Evolutionary conservation across 1,140 invertebrate species (phyloP), one percentile per base, ranked within the genome.

Genomic region (Pantala flavescens): DNA sequence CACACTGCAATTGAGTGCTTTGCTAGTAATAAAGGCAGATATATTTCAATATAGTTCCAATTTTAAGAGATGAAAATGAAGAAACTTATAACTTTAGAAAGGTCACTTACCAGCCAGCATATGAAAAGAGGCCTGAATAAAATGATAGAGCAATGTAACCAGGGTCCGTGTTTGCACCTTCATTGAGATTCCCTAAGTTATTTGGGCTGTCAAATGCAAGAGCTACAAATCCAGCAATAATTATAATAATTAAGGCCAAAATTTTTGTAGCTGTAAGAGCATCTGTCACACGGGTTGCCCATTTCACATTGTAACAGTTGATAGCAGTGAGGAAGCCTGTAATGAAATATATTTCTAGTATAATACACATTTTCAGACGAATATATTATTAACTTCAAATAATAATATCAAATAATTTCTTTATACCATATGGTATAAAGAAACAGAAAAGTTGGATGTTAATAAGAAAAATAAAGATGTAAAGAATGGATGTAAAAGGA

Each of bases 221-320:
- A 42, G 73, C 73, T 23, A 85, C 83, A 12, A 94, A 80, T 70
- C 97, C 97, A 71, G 93, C 90, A 71, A 89, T 84, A 55, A 98
- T 94, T 76, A 98, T 98, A 3, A 97, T 88, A 23, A 93, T 76
- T 7, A 99, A 82, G 0, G 97, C 97, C 16, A 96, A 84, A 16
- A 99, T 88, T 85, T 99, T 99, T 21, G 95, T 94, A 28, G 90
- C 91, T 0, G 96, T 97, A 81, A 98, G 98, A 10, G 93, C 86
- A 82, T 98, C 95, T 81, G 98, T 96, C 0, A 98, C 89, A 75
- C 91, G 87, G 2, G 96, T 97, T 7, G 95, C 93, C 90, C 92
- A 95, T 85, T 96, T 96, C 0, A 99, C 97, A 82, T 97, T 94
- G 79, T 92, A 95, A 82, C 96, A 98, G 82, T 99, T 99, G 71